Base-by-base conservation (phyloP, 2,797 vertebrate genomes). In the Tenualosa ilisha region DNA sequence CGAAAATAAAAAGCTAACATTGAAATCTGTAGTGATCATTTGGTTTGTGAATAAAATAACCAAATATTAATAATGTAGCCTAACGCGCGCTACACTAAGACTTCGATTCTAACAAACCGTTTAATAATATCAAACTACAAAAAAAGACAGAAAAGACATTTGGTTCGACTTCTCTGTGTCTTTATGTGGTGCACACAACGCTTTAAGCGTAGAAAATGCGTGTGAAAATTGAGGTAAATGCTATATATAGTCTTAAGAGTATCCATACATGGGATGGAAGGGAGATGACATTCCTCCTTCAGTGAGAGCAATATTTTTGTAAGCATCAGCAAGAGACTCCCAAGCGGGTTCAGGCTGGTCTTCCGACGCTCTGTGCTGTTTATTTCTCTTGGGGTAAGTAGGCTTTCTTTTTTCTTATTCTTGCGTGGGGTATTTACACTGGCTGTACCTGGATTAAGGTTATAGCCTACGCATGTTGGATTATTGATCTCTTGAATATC, bases 201-300 rank as follows among this genome's bases (percentile, higher is more conserved):
- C 56, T 81, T 68, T 85, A 87, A 72, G 40, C 81, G 13, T 5
- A 1, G 85, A 88, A 93, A 95, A 95, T 93, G 92, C 91, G 90
- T 84, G 83, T 24, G 90, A 92, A 93, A 92, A 91, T 91, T 92
- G 88, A 92, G 89, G 88, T 93, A 93, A 94, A 94, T 91, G 95
- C 97, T 99, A 99, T 97, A 98, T 98, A 98, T 99, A 99, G 97
- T 96, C 90, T 88, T 90, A 90, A 91, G 96, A 94, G 94, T 93
- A 88, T 92, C 97, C 98, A 96, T 98, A 98, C 97, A 98, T 96
- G 97, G 97, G 95, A 93, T 91, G 92, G 95, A 93, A 94, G 93
- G 94, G 94, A 94, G 92, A 89, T 88, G 89, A 94, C 96, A 96
- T 96, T 94, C 94, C 96, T 94, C 94, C 95, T 95, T 92, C 87